phyloP scores from a whole-genome alignment of 2,797 vertebrate species.

The Ammospiza maritima region DNA sequence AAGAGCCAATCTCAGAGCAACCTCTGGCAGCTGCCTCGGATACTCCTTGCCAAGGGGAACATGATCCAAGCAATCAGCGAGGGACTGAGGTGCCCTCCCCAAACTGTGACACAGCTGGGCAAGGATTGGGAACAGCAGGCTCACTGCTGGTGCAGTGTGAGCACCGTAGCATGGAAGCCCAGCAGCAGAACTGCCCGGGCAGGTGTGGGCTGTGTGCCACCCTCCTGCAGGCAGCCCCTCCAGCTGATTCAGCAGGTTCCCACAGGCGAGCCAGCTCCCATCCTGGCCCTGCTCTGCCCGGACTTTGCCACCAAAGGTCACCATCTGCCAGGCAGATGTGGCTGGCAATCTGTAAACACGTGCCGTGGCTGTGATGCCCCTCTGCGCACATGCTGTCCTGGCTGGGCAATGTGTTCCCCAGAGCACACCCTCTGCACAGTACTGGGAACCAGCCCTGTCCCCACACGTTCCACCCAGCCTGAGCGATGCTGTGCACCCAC shows the following conservation, averaged over 20 bases:
- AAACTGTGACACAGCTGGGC: neutral
- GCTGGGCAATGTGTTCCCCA: neutral
- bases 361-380: fast-evolving
- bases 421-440: neutral
- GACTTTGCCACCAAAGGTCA: neutral
- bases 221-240: neutral
- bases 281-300: neutral
- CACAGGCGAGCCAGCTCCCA: neutral
- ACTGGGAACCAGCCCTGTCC: neutral
- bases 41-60: neutral
- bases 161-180: fast-evolving
- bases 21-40: fast-evolving
- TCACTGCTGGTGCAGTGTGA: neutral
- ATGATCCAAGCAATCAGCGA: neutral
- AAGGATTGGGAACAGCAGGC: neutral
- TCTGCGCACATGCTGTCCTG: fast-evolving
- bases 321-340: neutral
- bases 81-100: neutral
- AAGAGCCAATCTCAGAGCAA: neutral
- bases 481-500: neutral
- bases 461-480: fast-evolving
- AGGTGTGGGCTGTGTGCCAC: neutral
- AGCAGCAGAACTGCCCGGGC: fast-evolving
- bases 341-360: neutral
- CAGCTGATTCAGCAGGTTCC: neutral